These are phyloP conservation scores for Encarsia formosa DNA, from an alignment of 2,888 invertebrate genomes.

Conservation along the genomic window DNA sequence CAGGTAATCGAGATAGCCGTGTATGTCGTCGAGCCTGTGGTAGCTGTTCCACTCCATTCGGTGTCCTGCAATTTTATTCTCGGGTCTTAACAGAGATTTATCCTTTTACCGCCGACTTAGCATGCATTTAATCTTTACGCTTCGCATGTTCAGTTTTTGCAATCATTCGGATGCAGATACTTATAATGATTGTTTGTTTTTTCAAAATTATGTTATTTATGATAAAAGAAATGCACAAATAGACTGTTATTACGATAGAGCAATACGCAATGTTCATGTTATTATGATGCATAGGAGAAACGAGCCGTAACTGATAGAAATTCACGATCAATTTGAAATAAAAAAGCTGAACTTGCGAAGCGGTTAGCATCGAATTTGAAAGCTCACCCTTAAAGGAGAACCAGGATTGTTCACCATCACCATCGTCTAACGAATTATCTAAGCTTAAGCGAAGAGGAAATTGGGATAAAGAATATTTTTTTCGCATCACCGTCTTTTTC, in stretches of 20 bases:
- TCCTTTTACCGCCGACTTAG: background rate
- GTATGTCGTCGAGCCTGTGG: constrained; percentile 66
- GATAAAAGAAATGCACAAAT: background rate
- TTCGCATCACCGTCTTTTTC: constrained; percentile 35
- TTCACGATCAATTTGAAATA: too few relatives aligned
- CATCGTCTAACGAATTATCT: constrained; percentile 38
- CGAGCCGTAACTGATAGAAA: too few relatives aligned
- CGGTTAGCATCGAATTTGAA: constrained; percentile 29
- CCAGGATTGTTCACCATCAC: constrained; percentile 40
- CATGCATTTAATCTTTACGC: constrained; percentile 17
- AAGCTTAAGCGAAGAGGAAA: constrained; percentile 38
- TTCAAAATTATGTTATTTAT: background rate
- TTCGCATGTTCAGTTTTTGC: constrained; percentile 33
- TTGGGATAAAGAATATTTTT: constrained; percentile 35
- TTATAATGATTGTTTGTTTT: background rate
- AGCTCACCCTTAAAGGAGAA: constrained; percentile 47
- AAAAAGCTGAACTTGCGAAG: constrained; percentile 35
- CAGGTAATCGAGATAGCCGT: constrained; percentile 69
- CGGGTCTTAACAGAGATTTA: constrained; percentile 14
- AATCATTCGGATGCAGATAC: background rate
- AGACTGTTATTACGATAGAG: too few relatives aligned
- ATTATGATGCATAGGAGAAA: too few relatives aligned
- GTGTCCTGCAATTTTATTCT: constrained; percentile 48
- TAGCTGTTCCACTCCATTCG: constrained; percentile 75
- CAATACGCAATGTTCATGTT: too few relatives aligned